Conservation (phyloP, 92 coral and sea anemone genomes). For the Parazoanthus darwini region DNA sequence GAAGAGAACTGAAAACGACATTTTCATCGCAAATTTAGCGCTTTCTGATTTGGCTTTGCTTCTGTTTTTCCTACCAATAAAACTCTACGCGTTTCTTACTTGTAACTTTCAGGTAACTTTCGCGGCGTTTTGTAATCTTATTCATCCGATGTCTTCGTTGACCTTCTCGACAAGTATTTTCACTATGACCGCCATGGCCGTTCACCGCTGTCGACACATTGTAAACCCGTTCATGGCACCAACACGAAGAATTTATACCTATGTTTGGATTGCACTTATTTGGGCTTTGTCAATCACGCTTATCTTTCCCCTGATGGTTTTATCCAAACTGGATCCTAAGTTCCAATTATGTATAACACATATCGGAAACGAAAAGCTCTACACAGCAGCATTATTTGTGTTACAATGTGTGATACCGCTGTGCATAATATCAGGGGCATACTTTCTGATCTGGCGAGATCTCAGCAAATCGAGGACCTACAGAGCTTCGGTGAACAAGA, state of each 20-base stretch:
- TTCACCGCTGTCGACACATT: constrained; percentile 25
- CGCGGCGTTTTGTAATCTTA: constrained; percentile 19
- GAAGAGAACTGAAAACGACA: constrained; percentile 21
- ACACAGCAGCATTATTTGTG: constrained; percentile 13
- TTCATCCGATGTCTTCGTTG: constrained; percentile 17
- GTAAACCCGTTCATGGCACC: constrained; percentile 27
- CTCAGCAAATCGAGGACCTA: constrained; percentile 15
- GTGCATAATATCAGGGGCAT: constrained; percentile 20
- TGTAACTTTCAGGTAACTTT: not conserved
- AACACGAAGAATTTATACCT: not conserved
- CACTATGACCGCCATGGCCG: constrained; percentile 30
- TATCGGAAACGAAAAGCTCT: not conserved
- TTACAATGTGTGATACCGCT: constrained; percentile 27
- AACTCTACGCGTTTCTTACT: constrained; percentile 21
- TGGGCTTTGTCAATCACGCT: constrained; percentile 22
- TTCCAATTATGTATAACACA: not conserved
- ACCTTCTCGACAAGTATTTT: constrained; percentile 37
- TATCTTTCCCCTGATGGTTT: constrained; percentile 22
- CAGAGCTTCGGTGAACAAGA: constrained; percentile 21
- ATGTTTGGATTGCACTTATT: not conserved
- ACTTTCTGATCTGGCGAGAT: constrained; percentile 25
- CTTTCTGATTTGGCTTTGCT: constrained; percentile 10
- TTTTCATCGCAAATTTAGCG: constrained; percentile 30
- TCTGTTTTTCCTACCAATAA: constrained; percentile 8
- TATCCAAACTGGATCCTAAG: not conserved